These are phyloP conservation scores for Dinoponera quadriceps DNA, from an alignment of 1,140 invertebrate genomes.

Conservation along the genomic window DNA sequence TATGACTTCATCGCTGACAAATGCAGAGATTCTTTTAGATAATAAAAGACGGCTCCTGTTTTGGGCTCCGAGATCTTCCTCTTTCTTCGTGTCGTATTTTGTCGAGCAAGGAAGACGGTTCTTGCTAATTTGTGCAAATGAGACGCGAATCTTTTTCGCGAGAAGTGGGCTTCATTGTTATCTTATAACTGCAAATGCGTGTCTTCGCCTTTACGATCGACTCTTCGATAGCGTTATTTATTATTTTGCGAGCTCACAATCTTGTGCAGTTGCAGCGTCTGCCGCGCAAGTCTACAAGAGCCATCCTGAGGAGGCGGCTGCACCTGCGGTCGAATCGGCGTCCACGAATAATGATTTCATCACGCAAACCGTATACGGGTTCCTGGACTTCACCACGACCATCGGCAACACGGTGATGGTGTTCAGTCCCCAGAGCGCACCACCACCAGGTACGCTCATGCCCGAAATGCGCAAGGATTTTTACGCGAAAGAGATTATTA, in stretches of 20 bases:
- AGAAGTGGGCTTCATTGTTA: neutral
- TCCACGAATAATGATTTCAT: slow-evolving; percentile 82
- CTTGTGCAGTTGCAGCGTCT: slow-evolving; percentile 76
- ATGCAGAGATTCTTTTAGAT: slow-evolving; percentile 22
- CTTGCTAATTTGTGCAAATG: neutral
- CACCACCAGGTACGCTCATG: slow-evolving; percentile 84
- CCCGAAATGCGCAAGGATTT: neutral
- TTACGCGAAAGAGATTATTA: neutral
- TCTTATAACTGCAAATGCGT: neutral
- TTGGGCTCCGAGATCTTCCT: neutral
- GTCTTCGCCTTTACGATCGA: neutral
- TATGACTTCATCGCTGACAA: slow-evolving; percentile 26
- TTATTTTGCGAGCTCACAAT: neutral
- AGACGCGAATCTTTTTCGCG: too few species aligned
- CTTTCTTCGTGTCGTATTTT: neutral
- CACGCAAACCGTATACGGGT: slow-evolving; percentile 95
- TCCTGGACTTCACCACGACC: slow-evolving; percentile 95
- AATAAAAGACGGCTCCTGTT: neutral
- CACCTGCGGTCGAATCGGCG: slow-evolving; percentile 63
- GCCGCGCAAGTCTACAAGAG: slow-evolving; percentile 80
- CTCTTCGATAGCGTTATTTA: neutral
- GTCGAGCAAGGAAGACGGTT: neutral
- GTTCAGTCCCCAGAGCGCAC: slow-evolving; percentile 92
- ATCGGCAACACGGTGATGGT: slow-evolving; percentile 96
- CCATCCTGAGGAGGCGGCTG: slow-evolving; percentile 54